Evolutionary conservation across 2,113 vertebrate genomes (phyloP).

Genomic region (Halcyon senegalensis): DNA sequence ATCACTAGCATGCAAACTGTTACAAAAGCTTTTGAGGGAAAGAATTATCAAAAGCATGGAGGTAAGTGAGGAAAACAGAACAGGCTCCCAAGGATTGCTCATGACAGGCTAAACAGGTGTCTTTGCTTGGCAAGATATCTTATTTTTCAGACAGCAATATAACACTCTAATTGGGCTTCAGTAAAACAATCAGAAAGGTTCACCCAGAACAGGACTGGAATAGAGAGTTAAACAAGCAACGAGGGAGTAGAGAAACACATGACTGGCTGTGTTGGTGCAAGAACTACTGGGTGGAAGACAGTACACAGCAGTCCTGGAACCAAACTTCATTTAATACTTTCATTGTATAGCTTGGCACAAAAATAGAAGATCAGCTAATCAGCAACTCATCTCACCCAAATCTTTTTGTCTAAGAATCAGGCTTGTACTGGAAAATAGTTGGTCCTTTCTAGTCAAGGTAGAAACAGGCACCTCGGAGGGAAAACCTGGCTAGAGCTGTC

Average conservation of each 20-base stretch:
- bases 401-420: background rate
- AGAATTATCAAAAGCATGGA: background rate
- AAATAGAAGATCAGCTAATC: background rate
- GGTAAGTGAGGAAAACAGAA: background rate
- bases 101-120: background rate
- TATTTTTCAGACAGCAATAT: background rate
- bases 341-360: background rate
- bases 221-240: background rate
- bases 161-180: background rate
- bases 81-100: background rate
- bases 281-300: background rate
- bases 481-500: conserved; percentile 5
- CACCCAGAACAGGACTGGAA: background rate
- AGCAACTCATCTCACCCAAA: background rate
- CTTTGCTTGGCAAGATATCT: background rate
- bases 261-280: background rate
- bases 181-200: background rate
- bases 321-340: background rate
- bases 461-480: background rate
- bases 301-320: background rate
- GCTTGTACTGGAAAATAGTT: background rate
- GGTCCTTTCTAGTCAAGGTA: background rate
- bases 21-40: background rate
- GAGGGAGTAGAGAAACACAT: background rate
- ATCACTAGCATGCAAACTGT: background rate